Evolutionary conservation across 2,113 vertebrate species (phyloP).

Genomic region (Myotis yumanensis): DNA sequence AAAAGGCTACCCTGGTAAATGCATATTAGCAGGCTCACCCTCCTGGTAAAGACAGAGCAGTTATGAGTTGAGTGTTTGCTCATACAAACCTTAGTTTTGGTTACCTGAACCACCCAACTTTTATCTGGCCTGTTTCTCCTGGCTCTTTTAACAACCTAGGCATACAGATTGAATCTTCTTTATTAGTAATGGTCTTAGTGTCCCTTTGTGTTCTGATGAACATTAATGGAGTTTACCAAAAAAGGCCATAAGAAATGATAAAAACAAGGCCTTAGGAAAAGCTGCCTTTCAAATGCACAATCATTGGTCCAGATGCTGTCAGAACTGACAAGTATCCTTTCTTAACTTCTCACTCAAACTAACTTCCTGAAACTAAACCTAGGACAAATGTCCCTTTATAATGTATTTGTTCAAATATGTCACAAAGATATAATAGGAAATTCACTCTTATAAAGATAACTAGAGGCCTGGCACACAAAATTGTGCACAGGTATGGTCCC

Average conservation of each 20-base stretch:
- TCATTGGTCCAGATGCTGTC: neutral
- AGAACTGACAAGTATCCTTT: neutral
- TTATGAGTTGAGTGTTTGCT: neutral
- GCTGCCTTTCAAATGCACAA: neutral
- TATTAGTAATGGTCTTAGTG: neutral
- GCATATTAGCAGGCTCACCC: too few relatives aligned
- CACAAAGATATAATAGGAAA: neutral
- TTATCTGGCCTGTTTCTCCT: neutral
- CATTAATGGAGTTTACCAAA: neutral
- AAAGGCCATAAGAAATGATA: neutral
- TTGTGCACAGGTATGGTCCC: accelerated
- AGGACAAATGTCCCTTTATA: neutral
- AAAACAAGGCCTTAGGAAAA: neutral
- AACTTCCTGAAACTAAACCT: neutral
- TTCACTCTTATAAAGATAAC: neutral
- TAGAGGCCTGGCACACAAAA: too few relatives aligned
- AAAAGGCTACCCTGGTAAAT: neutral
- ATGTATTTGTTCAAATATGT: neutral
- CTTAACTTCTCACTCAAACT: neutral
- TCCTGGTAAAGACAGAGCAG: neutral
- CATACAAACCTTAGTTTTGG: neutral
- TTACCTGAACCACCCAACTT: neutral
- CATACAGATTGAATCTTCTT: neutral
- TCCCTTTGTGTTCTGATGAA: neutral
- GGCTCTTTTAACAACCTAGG: neutral